Conservation (phyloP, 2,113 vertebrate genomes). For the Verasper variegatus region DNA sequence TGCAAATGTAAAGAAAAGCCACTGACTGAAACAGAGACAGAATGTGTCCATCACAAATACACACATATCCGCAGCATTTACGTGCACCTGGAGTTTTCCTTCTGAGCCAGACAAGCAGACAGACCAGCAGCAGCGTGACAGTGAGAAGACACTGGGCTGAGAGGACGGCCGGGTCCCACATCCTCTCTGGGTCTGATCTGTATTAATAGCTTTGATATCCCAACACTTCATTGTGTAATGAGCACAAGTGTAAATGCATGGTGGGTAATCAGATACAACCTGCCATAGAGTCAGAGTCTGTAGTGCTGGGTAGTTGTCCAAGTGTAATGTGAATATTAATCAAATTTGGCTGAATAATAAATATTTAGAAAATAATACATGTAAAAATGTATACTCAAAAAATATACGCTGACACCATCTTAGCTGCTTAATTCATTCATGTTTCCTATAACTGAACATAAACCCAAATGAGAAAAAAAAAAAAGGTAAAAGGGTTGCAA, state of each 20-base stretch:
- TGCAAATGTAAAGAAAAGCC: neutral
- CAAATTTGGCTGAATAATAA: neutral
- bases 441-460: no score
- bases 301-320: neutral
- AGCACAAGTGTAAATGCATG: slow-evolving; percentile 27
- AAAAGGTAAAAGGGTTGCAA: no score
- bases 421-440: no score
- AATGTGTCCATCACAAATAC: neutral
- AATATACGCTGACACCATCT: no score
- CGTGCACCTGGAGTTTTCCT: slow-evolving; percentile 42
- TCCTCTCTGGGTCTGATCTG: slow-evolving; percentile 41
- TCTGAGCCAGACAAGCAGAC: slow-evolving; percentile 46
- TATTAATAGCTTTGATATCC: slow-evolving; percentile 66
- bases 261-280: slow-evolving; percentile 13
- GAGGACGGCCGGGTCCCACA: slow-evolving; percentile 30
- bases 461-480: no score
- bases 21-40: neutral
- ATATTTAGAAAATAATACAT: no score
- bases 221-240: slow-evolving; percentile 39
- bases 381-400: neutral
- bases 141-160: slow-evolving; percentile 35
- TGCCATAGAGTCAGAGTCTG: neutral
- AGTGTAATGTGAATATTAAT: neutral
- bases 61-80: neutral
- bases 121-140: slow-evolving; percentile 34